Evolutionary conservation across 1,140 invertebrate species (phyloP).

Genomic region (Cheumatopsyche charites): DNA sequence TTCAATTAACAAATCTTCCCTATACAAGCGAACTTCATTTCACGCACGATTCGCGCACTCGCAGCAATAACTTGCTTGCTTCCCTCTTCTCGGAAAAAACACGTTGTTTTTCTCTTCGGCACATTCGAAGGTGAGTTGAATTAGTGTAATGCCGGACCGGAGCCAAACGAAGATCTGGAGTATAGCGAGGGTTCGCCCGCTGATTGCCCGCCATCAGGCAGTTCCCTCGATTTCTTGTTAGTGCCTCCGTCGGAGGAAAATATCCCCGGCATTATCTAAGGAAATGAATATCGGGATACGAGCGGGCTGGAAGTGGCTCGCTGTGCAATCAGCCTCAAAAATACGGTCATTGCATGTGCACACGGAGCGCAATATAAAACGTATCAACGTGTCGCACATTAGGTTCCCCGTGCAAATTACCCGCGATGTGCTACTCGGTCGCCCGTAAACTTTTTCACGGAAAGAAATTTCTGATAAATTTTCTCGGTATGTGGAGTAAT

Average conservation of each 20-base stretch:
- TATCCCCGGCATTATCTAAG: constrained; percentile 25
- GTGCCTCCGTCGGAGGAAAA: constrained; percentile 3
- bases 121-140: too few relatives aligned
- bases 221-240: constrained; percentile 17
- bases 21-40: too few relatives aligned
- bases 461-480: too few relatives aligned
- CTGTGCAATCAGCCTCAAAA: constrained; percentile 14
- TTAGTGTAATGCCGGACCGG: too few relatives aligned
- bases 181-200: constrained; percentile 15
- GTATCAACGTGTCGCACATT: constrained; percentile 19
- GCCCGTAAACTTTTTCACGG: too few relatives aligned
- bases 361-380: constrained; percentile 14
- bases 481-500: too few relatives aligned
- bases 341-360: constrained; percentile 22
- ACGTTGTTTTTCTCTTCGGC: too few relatives aligned
- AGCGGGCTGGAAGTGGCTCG: background rate
- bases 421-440: background rate
- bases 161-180: background rate
- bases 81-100: too few relatives aligned
- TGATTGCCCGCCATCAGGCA: constrained; percentile 16
- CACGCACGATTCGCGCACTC: too few relatives aligned
- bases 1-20: too few relatives aligned
- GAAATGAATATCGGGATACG: constrained; percentile 20
- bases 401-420: background rate
- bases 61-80: too few relatives aligned